Evolutionary conservation across 2,888 invertebrate species (phyloP).

Genomic region (Synanthedon vespiformis): DNA sequence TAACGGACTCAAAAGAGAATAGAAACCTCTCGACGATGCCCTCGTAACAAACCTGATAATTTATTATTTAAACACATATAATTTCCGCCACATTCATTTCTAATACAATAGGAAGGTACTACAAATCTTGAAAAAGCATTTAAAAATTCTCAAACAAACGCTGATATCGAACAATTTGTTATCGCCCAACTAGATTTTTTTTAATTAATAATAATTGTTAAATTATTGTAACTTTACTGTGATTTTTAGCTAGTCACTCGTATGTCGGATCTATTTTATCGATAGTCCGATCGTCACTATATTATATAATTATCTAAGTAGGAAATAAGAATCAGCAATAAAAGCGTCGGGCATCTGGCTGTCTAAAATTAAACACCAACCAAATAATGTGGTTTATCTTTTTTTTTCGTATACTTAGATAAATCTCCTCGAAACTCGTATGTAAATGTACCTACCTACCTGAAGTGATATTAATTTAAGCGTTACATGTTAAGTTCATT

Average conservation of each 20-base stretch:
- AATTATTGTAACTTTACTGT: constrained; percentile 16
- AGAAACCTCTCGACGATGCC: constrained; percentile 14
- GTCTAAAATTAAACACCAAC: constrained; percentile 21
- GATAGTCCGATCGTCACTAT: constrained; percentile 8
- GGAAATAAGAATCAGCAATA: neutral
- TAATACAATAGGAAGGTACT: neutral
- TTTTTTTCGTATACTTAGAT: constrained; percentile 7
- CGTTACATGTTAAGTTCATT: constrained; percentile 53
- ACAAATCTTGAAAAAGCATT: neutral
- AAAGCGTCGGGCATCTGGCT: constrained; percentile 15
- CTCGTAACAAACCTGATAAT: neutral
- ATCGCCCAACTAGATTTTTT: neutral
- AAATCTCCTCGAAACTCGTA: constrained; percentile 14
- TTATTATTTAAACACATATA: neutral
- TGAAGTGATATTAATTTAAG: constrained; percentile 69
- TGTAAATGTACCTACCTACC: constrained; percentile 27
- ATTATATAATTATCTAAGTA: neutral
- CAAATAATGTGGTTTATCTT: constrained; percentile 9
- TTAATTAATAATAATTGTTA: neutral
- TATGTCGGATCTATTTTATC: constrained; percentile 5
- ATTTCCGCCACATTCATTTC: neutral
- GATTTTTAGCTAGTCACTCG: constrained; percentile 36
- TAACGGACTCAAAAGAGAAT: constrained; percentile 74
- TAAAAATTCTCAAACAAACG: neutral
- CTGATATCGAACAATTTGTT: neutral